These are phyloP conservation scores for Chloroceryle amazona DNA, from an alignment of 2,797 vertebrate species.

Conservation along the genomic window DNA sequence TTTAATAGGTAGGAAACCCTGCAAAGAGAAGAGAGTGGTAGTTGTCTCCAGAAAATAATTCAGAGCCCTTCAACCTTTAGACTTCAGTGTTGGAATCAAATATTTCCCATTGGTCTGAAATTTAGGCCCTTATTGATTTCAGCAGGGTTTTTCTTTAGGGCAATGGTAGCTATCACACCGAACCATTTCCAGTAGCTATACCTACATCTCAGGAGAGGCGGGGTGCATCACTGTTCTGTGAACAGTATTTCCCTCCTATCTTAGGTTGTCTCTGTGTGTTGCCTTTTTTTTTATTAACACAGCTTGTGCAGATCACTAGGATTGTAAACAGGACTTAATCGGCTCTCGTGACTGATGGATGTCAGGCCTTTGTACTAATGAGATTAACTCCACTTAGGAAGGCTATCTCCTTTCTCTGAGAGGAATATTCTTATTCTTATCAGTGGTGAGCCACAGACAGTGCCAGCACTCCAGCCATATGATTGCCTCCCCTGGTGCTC, in stretches of 20 bases:
- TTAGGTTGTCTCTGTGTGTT: not conserved
- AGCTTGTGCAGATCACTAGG: not conserved
- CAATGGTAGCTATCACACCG: not conserved
- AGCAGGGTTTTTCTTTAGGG: not conserved
- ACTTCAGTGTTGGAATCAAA: not conserved
- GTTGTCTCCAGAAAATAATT: conserved; percentile 3
- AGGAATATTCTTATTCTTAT: not conserved
- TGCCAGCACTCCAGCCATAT: not conserved
- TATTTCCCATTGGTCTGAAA: not conserved
- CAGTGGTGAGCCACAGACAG: not conserved
- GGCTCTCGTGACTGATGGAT: not conserved
- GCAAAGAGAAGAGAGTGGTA: not conserved
- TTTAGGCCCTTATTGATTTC: not conserved
- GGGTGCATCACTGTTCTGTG: not conserved
- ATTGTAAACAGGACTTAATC: not conserved
- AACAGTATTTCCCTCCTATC: not conserved
- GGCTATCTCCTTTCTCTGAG: not conserved
- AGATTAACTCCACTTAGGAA: not conserved
- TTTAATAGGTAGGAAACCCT: not conserved
- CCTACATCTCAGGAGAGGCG: not conserved
- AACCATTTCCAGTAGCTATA: not conserved
- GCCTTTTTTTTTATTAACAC: not conserved
- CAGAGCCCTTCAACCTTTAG: not conserved
- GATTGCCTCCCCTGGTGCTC: not conserved
- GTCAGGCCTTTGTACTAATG: not conserved